Percentiles rank a stretch among this genome's conserved stretches.
Evolutionary conservation across 2,113 vertebrate genomes (phyloP).

Genomic region (Zootoca vivipara): DNA sequence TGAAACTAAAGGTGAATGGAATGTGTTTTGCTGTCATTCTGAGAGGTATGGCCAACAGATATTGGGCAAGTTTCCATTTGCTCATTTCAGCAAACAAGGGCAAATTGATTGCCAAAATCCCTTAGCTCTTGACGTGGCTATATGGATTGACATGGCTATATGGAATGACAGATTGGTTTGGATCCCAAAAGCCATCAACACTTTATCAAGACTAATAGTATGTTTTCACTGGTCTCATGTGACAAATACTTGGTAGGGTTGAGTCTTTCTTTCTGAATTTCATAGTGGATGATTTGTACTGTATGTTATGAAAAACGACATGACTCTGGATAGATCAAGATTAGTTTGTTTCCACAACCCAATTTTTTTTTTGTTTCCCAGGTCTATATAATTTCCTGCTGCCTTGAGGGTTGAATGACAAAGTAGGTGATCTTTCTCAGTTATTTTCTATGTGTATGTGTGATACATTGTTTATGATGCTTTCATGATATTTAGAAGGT

Average conservation of each 20-base stretch:
- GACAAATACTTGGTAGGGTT: conserved; percentile 27
- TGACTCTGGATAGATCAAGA: conserved; percentile 42
- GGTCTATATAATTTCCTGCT: conserved; percentile 57
- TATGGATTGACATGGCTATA: conserved; percentile 23
- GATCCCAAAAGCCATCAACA: conserved; percentile 32
- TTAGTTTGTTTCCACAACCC: conserved; percentile 27
- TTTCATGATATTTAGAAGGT: conserved; percentile 63
- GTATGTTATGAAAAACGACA: conserved; percentile 46
- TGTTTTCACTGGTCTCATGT: conserved; percentile 42
- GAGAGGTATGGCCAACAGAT: background rate
- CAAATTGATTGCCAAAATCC: conserved; percentile 1
- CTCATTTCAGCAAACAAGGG: conserved; percentile 26
- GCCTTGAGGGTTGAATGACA: conserved; percentile 33
- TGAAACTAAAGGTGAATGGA: background rate
- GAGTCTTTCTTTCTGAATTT: conserved; percentile 44
- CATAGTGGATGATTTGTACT: conserved; percentile 44
- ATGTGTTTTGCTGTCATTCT: background rate
- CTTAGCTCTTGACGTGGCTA: background rate
- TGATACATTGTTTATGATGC: conserved; percentile 44
- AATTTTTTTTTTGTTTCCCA: conserved; percentile 5
- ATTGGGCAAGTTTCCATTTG: background rate
- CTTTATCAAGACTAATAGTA: conserved; percentile 49
- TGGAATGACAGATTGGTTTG: conserved; percentile 32
- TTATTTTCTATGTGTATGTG: conserved; percentile 44
- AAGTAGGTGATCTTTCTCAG: conserved; percentile 55